Evolutionary conservation across 2,797 vertebrate species (phyloP).

Genomic region (Steatocranus sp.): DNA sequence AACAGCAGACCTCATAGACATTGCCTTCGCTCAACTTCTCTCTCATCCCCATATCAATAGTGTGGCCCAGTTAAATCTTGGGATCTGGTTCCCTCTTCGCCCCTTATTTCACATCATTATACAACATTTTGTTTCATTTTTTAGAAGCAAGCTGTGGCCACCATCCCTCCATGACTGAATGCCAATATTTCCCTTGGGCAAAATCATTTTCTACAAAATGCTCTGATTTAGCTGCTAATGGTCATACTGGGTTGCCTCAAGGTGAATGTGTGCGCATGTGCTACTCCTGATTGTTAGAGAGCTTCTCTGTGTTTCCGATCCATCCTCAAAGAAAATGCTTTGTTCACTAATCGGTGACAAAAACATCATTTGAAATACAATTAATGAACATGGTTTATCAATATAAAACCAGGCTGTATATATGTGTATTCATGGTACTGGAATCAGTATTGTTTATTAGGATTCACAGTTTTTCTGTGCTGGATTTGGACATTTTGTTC

Average conservation of each 20-base stretch:
- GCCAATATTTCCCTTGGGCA: constrained; percentile 45
- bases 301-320: background rate
- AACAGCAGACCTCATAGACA: background rate
- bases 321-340: background rate
- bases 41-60: background rate
- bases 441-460: background rate
- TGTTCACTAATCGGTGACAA: background rate
- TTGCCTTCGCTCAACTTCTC: background rate
- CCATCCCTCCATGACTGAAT: constrained; percentile 11
- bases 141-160: constrained; percentile 33
- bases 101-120: background rate
- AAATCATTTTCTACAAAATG: constrained; percentile 40
- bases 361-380: background rate
- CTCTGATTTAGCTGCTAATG: constrained; percentile 45
- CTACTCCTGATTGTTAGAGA: background rate
- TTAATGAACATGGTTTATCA: background rate
- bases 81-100: background rate
- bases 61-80: background rate
- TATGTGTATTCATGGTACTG: background rate
- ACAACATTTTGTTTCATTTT: constrained; percentile 35
- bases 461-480: background rate
- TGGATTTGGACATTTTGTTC: background rate
- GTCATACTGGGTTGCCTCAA: constrained; percentile 24
- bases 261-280: constrained; percentile 3
- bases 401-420: background rate